These are phyloP conservation scores for Empidonax traillii DNA, from an alignment of 2,113 vertebrate genomes.

Conservation along the genomic window DNA sequence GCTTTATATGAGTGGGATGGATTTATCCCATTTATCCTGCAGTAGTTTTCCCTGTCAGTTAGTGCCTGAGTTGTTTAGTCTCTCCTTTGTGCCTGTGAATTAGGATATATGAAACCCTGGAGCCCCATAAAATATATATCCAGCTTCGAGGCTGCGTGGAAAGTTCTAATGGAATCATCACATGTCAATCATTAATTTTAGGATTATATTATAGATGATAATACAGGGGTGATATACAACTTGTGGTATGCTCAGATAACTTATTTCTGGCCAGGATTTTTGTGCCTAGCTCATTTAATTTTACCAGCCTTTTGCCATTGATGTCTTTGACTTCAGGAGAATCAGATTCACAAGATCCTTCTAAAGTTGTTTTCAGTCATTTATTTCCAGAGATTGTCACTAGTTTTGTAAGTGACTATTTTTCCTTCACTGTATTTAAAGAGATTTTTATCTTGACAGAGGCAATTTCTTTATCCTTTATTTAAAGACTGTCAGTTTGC, in stretches of 20 bases:
- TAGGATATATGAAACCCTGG: constrained; percentile 37
- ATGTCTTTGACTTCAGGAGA: not conserved
- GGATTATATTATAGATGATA: constrained; percentile 9
- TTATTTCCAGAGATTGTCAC: constrained; percentile 40
- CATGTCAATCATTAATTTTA: constrained; percentile 21
- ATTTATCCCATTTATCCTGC: not conserved
- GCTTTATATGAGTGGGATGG: not conserved
- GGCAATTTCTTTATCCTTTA: not conserved
- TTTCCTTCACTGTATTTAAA: constrained; percentile 13
- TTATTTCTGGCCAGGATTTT: constrained; percentile 38
- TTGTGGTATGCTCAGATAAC: not conserved
- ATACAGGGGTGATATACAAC: constrained; percentile 21
- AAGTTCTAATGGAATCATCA: constrained; percentile 42
- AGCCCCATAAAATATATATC: not conserved
- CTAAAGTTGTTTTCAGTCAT: not conserved
- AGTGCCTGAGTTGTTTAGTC: not conserved
- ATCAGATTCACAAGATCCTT: not conserved
- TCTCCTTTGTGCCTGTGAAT: not conserved
- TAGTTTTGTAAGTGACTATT: not conserved
- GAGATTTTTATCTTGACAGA: not conserved
- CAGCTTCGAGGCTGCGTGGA: not conserved
- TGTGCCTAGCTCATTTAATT: not conserved
- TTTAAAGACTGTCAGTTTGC: not conserved
- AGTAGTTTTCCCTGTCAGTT: not conserved
- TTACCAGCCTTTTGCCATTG: not conserved